Base-by-base conservation (phyloP, 1,140 invertebrate species). In the Nephotettix cincticeps region DNA sequence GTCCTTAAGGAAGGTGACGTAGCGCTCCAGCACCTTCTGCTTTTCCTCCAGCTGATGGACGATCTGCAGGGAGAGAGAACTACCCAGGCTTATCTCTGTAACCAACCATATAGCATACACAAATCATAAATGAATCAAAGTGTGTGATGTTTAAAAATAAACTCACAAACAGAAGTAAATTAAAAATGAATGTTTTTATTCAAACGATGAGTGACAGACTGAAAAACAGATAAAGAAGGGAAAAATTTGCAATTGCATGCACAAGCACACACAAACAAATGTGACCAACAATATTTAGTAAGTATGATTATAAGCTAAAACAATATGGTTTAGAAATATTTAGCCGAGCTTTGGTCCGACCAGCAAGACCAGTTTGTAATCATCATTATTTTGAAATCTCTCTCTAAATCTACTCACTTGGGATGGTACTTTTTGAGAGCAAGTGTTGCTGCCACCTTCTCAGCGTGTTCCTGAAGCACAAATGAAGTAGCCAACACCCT, bases 11-110 rank as follows among this genome's bases (percentile, higher is more conserved):
- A 97, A 96, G 32, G 86, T 81, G 28, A 91, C 79, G 76, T 87
- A 92, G 17, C 93, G 85, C 64, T 90, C 85, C 56, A 94, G 83
- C 1, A 91, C 93, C 76, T 89, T 88, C 75, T 90, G 88, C 81
- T 98, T 97, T 77, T 95, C 93, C 73, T 90, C 88, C 11, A 98
- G 80, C 79, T 96, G 94, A 74, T 91, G 89, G 0, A 87, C 79
- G 70, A 95, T 90, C 79, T 96, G 91, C 82, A 96, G 87, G 1
- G 93, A 91, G 40, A 85, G 79, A 1, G 84, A 36, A 25, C 56
- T 64, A 19, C 67, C 30, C 9, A 72, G n/a, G 21, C 51, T 61
- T 9, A 70, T 14, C 2, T 51, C 54, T 51, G n/a, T n/a, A n/a
- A n/a, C n/a, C n/a, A n/a, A n/a, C n/a, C n/a, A n/a, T n/a, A n/a